These are phyloP conservation scores for Suillia variegata DNA, from an alignment of 2,888 invertebrate species.

Conservation along the genomic window DNA sequence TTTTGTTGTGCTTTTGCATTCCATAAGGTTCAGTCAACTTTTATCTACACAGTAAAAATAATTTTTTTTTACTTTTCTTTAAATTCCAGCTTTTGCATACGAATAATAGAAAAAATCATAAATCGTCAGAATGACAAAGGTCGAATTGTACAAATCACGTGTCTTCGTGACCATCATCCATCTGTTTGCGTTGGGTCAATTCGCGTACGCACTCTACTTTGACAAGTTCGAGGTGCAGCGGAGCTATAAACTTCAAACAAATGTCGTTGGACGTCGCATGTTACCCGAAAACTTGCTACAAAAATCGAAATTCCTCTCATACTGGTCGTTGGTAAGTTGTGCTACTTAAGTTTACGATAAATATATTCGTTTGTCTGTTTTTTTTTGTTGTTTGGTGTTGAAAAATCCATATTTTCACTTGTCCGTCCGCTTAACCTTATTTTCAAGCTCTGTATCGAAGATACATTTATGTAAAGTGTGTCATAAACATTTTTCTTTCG, in stretches of 20 bases:
- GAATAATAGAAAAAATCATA: too few relatives aligned
- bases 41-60: too few relatives aligned
- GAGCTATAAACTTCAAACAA: conserved; percentile 50
- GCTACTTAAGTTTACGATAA: neutral
- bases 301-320: conserved; percentile 61
- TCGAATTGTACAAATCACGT: conserved; percentile 60
- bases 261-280: conserved; percentile 41
- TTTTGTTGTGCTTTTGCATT: neutral
- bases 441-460: too few relatives aligned
- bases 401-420: too few relatives aligned
- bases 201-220: conserved; percentile 62
- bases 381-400: too few relatives aligned
- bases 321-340: conserved; percentile 65
- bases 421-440: too few relatives aligned
- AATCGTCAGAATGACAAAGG: conserved; percentile 57
- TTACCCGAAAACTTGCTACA: conserved; percentile 57
- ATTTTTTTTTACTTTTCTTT: too few relatives aligned
- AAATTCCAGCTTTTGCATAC: too few relatives aligned
- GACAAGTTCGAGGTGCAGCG: conserved; percentile 60
- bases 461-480: too few relatives aligned
- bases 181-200: conserved; percentile 56
- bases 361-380: too few relatives aligned
- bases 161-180: conserved; percentile 58
- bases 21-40: neutral
- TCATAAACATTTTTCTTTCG: too few relatives aligned